Base-by-base conservation (phyloP, 2,113 vertebrate species). In the Cathartes aura region DNA sequence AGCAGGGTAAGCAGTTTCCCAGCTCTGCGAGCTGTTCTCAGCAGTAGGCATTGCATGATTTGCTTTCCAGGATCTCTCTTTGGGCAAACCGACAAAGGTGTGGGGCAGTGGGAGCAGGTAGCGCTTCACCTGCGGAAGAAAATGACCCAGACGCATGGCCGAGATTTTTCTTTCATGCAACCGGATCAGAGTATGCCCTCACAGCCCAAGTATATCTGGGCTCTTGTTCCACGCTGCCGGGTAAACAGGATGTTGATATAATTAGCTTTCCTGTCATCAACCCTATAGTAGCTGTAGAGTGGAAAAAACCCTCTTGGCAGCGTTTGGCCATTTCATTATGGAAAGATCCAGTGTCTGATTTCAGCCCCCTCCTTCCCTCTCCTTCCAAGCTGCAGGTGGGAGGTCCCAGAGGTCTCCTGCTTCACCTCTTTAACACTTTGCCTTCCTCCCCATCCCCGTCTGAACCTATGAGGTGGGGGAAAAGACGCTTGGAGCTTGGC, bases 181-280 rank as follows among this genome's bases (percentile, higher is more conserved):
- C 18, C 0, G 0, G 75, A 78, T 71, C 89, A 32, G 52, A 87
- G 56, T 4, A 32, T 82, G 89, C 76, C 89, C 73, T 80, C 81
- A 80, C 15, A 67, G 38, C 90, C 66, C 83, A 60, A 92, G 80
- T 26, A 13, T 56, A 36, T 82, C 80, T 75, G 34, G 59, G 92
- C 76, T 92, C 73, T 48, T 9, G 45, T 82, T 95, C 78, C 91
- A 66, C 0, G 3, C 62, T 94, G 52, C n/a, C 1, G 74, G 62
- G 89, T 96, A 95, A 97, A 95, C 93, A 97, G 97, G 96, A 97
- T 87, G 95, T 96, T 97, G 96, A 89, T 97, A 97, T 96, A 95
- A 96, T 97, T 95, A 95, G 74, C 95, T 90, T 97, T 97, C 95
- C 96, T 95, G 86, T 92, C 95, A 96, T 94, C 92, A 87, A 62